Conservation (phyloP, 53 echinoderm and acorn worm species). For the Actinopyga echinites region DNA sequence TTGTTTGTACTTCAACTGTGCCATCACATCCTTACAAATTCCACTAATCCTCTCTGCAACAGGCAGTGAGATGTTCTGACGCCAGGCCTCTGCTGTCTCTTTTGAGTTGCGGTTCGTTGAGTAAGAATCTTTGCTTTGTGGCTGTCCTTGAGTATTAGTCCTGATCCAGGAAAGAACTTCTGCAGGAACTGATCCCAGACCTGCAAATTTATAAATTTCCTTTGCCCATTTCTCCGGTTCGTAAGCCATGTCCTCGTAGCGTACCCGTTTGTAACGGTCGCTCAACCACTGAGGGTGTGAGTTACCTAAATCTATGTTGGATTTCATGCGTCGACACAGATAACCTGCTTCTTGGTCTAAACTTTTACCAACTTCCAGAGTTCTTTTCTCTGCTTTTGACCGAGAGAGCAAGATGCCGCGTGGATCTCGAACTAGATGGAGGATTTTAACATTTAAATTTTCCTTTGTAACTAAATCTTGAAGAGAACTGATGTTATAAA, state of each 20-base stretch:
- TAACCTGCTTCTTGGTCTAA: slow-evolving; percentile 64
- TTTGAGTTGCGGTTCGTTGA: slow-evolving; percentile 81
- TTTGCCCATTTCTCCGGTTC: slow-evolving; percentile 62
- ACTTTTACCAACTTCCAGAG: slow-evolving; percentile 46
- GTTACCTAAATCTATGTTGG: slow-evolving; percentile 60
- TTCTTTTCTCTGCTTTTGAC: slow-evolving; percentile 40
- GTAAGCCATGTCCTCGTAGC: slow-evolving; percentile 94
- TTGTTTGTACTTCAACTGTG: slow-evolving; percentile 62
- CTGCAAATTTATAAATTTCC: slow-evolving; percentile 79
- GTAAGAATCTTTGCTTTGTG: slow-evolving; percentile 39
- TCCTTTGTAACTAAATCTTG: slow-evolving; percentile 52
- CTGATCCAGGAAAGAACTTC: slow-evolving; percentile 75
- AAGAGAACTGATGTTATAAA: slow-evolving; percentile 66
- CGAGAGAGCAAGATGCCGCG: slow-evolving; percentile 72
- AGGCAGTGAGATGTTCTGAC: slow-evolving; percentile 51
- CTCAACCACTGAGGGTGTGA: slow-evolving; percentile 63
- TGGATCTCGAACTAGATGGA: slow-evolving; percentile 93
- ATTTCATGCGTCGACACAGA: slow-evolving; percentile 74
- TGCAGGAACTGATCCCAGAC: slow-evolving; percentile 70
- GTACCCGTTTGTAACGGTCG: slow-evolving; percentile 68
- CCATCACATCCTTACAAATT: slow-evolving; percentile 64
- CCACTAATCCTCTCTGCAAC: slow-evolving; percentile 70
- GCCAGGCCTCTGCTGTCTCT: slow-evolving; percentile 81
- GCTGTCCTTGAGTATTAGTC: slow-evolving; percentile 52
- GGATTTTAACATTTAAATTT: slow-evolving; percentile 80